phyloP scores from a whole-genome alignment of 2,113 vertebrate species.

The Carassius carassius region DNA sequence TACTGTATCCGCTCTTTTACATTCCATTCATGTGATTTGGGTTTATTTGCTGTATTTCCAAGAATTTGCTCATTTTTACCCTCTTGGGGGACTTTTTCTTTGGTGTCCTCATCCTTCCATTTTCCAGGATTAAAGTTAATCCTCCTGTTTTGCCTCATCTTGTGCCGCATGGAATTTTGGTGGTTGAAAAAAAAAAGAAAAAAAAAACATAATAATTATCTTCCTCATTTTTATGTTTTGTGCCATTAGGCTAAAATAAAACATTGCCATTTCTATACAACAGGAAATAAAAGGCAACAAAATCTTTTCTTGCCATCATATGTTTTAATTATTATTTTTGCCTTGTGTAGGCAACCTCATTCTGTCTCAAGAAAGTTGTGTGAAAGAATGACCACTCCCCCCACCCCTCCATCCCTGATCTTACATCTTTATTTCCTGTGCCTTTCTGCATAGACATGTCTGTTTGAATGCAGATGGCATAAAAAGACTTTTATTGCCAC shows the following conservation, averaged over 20 bases:
- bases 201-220: constrained; percentile 69
- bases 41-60: constrained; percentile 42
- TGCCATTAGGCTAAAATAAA: constrained; percentile 74
- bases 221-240: constrained; percentile 67
- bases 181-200: constrained; percentile 75
- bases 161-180: constrained; percentile 99
- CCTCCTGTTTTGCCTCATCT: constrained; percentile 92
- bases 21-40: constrained; percentile 63
- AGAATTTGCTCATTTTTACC: constrained; percentile 46
- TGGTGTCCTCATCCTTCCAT: constrained; percentile 78
- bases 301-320: constrained; percentile 99
- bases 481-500: constrained; percentile 98
- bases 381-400: constrained; percentile 83
- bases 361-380: constrained; percentile 92
- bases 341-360: constrained; percentile 73
- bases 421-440: constrained; percentile 66
- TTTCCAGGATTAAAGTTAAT: constrained; percentile 79
- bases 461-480: constrained; percentile 92
- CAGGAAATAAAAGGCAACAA: constrained; percentile 90
- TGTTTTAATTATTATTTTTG: constrained; percentile 67
- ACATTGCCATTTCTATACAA: constrained; percentile 77
- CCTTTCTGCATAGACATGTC: constrained; percentile 79
- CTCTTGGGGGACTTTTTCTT: constrained; percentile 61
- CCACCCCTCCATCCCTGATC: constrained; percentile 41
- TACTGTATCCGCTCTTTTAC: constrained; percentile 69